These are phyloP conservation scores for Halcyon badia DNA, from an alignment of 2,797 vertebrate species.

Conservation along the genomic window DNA sequence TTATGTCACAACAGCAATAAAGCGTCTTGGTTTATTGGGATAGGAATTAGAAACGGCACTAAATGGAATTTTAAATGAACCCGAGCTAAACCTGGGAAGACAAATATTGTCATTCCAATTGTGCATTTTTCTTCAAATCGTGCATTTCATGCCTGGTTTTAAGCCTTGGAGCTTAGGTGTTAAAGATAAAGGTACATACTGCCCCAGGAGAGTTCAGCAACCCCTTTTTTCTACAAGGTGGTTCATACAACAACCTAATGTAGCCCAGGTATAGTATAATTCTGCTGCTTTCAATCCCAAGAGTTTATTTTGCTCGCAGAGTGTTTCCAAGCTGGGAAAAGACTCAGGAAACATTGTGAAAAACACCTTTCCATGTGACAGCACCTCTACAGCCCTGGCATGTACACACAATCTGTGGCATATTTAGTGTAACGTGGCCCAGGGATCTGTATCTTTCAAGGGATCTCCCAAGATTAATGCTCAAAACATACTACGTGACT, in stretches of 20 bases:
- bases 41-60: slow-evolving; percentile 17
- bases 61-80: slow-evolving; percentile 15
- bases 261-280: background rate
- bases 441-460: background rate
- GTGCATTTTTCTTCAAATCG: background rate
- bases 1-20: background rate
- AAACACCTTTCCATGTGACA: background rate
- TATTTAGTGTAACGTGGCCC: background rate
- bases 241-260: background rate
- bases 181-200: slow-evolving; percentile 6
- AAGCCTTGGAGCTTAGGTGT: background rate
- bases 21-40: background rate
- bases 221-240: background rate
- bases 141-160: background rate
- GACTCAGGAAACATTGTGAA: background rate
- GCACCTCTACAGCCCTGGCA: background rate
- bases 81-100: slow-evolving; percentile 26
- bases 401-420: background rate
- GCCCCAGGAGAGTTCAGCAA: background rate
- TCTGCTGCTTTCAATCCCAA: background rate
- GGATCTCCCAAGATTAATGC: slow-evolving; percentile 5
- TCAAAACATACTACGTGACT: background rate
- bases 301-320: background rate
- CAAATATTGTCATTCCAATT: slow-evolving; percentile 18
- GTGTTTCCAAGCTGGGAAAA: background rate